Percentiles rank a stretch among this genome's conserved stretches.
Evolutionary conservation across 2,797 vertebrate species (phyloP).

Genomic region (Chaetophractus vellerosus): DNA sequence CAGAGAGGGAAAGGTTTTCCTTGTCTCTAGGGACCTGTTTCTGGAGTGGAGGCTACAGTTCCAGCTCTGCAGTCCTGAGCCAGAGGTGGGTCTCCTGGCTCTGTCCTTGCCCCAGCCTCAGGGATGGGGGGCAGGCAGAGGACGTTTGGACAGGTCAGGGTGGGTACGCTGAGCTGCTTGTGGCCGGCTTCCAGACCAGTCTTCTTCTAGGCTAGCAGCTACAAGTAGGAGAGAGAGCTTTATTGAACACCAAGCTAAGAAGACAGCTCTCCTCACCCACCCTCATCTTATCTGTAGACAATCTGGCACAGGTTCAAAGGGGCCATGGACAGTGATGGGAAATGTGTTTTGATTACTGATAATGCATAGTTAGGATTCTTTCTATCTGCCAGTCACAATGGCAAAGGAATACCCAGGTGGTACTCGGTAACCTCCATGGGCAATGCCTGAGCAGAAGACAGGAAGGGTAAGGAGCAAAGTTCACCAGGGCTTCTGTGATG

Average conservation of each 20-base stretch:
- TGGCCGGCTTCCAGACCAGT: background rate
- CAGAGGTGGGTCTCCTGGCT: background rate
- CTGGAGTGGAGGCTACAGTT: background rate
- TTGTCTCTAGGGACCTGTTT: background rate
- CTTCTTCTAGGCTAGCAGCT: background rate
- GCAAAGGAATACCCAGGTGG: background rate
- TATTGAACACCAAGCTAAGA: background rate
- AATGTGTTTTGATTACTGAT: background rate
- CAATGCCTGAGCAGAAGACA: background rate
- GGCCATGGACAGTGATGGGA: background rate
- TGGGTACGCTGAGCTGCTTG: background rate
- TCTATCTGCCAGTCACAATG: background rate
- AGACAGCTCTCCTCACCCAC: background rate
- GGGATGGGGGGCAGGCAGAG: no score
- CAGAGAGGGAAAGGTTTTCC: background rate
- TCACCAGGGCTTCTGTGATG: background rate
- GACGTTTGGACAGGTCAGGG: background rate
- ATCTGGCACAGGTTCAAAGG: background rate
- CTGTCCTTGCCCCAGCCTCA: background rate
- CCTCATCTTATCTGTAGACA: background rate
- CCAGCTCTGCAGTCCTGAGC: background rate
- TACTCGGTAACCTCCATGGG: background rate
- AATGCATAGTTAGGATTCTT: background rate
- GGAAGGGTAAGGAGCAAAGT: background rate
- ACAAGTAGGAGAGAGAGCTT: background rate